A percentile compares a stretch with the other conserved stretches of the same genome.
These are phyloP conservation scores for Hirundo rustica DNA, from an alignment of 2,797 vertebrate species.

Conservation along the genomic window DNA sequence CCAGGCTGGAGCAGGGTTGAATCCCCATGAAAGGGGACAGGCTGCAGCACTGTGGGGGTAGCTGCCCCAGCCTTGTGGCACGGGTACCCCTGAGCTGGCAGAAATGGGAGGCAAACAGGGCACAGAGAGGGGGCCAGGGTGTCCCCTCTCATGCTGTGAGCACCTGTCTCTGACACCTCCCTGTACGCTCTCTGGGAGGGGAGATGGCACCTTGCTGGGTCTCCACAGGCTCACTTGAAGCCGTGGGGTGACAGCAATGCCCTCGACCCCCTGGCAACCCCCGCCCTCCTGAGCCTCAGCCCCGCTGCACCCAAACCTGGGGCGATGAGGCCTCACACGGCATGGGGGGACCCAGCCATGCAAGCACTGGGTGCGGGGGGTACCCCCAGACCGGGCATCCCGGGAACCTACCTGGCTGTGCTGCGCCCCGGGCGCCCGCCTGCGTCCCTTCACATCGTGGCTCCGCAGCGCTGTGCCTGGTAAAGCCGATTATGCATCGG, in stretches of 20 bases:
- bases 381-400: background rate
- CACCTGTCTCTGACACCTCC: too few relatives aligned
- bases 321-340: accelerated
- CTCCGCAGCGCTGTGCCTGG: background rate
- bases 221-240: background rate
- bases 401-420: slow-evolving; percentile 23
- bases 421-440: background rate
- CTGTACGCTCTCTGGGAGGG: background rate
- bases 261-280: background rate
- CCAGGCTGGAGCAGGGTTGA: background rate
- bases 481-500: slow-evolving; percentile 14
- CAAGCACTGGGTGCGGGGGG: accelerated
- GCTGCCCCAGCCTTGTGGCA: accelerated
- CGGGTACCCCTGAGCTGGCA: background rate
- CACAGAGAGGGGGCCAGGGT: background rate
- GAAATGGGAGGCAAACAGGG: accelerated
- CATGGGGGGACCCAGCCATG: background rate
- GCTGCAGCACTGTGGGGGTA: background rate
- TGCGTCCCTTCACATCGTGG: background rate
- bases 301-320: background rate
- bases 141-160: background rate
- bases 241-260: background rate
- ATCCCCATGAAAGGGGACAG: background rate
- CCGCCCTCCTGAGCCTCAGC: background rate
- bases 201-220: accelerated